A percentile compares a stretch with the other conserved stretches of the same genome.
These are phyloP conservation scores for Conus betulinus DNA, from an alignment of 1,140 invertebrate genomes.

Conservation along the genomic window DNA sequence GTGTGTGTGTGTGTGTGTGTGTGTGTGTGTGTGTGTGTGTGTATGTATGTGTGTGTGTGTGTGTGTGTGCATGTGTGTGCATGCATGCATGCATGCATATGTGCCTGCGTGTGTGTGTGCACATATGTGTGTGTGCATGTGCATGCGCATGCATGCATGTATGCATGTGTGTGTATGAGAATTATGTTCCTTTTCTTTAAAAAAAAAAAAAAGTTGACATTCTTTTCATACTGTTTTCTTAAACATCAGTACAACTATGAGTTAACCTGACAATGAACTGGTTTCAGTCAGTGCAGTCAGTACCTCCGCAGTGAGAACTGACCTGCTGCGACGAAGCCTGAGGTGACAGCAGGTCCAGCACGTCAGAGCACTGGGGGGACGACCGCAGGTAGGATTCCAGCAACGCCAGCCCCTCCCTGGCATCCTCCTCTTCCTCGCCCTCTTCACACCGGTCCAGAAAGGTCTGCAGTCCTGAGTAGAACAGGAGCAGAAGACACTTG, in stretches of 20 bases:
- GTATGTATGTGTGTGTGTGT: too few relatives aligned
- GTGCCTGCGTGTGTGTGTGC: not conserved
- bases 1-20: too few relatives aligned
- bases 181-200: too few relatives aligned
- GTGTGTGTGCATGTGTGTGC: not conserved
- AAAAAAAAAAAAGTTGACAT: too few relatives aligned
- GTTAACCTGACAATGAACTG: not conserved
- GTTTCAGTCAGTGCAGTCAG: too few relatives aligned
- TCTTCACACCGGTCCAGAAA: not conserved
- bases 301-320: not conserved
- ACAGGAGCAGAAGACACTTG: not conserved
- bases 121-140: too few relatives aligned
- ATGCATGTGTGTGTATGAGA: too few relatives aligned
- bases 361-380: constrained; percentile 18
- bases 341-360: not conserved
- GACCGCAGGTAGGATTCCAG: constrained; percentile 3
- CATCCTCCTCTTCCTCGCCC: not conserved
- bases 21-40: too few relatives aligned
- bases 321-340: not conserved
- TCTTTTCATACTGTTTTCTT: too few relatives aligned
- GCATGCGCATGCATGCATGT: too few relatives aligned
- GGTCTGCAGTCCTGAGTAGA: not conserved
- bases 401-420: not conserved
- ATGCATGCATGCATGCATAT: not conserved
- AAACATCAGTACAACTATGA: not conserved